These are phyloP conservation scores for Chloromyia formosa DNA, from an alignment of 2,888 invertebrate species.

Conservation along the genomic window DNA sequence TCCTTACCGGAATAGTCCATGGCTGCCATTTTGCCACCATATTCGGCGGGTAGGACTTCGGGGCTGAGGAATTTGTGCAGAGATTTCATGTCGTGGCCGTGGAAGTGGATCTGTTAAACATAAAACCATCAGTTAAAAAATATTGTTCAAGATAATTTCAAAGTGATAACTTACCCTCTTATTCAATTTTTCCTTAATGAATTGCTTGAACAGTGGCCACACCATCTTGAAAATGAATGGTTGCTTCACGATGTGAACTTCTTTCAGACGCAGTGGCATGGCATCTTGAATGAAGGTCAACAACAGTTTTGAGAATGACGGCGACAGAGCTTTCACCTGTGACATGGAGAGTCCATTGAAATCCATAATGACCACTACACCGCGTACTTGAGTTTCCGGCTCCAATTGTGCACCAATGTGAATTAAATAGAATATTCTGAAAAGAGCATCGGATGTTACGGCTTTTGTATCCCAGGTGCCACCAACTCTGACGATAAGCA, in stretches of 20 bases:
- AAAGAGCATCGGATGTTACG: conserved; percentile 78
- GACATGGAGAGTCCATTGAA: conserved; percentile 80
- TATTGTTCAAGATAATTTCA: not conserved
- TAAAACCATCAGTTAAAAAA: conserved; percentile 40
- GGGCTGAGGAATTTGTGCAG: conserved; percentile 78
- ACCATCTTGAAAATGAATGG: conserved; percentile 86
- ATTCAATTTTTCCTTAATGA: conserved; percentile 80
- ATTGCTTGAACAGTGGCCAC: conserved; percentile 85
- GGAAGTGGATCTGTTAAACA: conserved; percentile 78
- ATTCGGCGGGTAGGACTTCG: conserved; percentile 76
- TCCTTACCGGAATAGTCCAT: conserved; percentile 81
- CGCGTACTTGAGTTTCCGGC: conserved; percentile 81
- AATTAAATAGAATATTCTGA: conserved; percentile 80
- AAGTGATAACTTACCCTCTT: conserved; percentile 70
- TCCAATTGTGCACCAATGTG: conserved; percentile 81
- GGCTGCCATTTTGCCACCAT: conserved; percentile 77
- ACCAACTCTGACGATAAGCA: conserved; percentile 78
- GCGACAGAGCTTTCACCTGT: conserved; percentile 75
- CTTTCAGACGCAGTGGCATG: conserved; percentile 84
- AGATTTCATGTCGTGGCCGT: conserved; percentile 80
- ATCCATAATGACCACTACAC: conserved; percentile 84
- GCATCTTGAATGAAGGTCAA: conserved; percentile 87
- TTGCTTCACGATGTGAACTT: conserved; percentile 86
- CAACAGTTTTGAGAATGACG: conserved; percentile 78
- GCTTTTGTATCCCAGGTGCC: conserved; percentile 81